Percentiles rank a stretch among this genome's conserved stretches.
These are phyloP conservation scores for Takifugu flavidus DNA, from an alignment of 2,113 vertebrate species.

Conservation along the genomic window DNA sequence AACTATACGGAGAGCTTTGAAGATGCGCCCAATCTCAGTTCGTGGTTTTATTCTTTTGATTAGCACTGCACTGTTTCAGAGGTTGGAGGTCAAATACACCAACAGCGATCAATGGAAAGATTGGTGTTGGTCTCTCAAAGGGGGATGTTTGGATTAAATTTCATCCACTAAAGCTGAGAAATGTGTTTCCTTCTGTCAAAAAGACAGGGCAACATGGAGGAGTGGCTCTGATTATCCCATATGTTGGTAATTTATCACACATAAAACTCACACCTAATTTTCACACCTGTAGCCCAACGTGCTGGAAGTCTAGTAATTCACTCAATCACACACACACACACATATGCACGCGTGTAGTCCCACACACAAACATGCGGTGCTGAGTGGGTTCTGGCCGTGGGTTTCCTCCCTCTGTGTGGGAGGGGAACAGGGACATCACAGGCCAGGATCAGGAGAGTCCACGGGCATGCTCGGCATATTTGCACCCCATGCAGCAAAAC, in stretches of 20 bases:
- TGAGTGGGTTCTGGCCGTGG: slow-evolving; percentile 15
- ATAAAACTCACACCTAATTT: slow-evolving; percentile 83
- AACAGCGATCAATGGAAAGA: neutral
- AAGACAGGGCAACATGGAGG: slow-evolving; percentile 39
- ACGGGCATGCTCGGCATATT: slow-evolving; percentile 57
- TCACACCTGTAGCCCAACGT: slow-evolving; percentile 76
- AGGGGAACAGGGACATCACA: slow-evolving; percentile 33
- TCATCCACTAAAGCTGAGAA: slow-evolving; percentile 57
- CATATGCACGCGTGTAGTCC: slow-evolving; percentile 29
- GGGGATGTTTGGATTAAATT: slow-evolving; percentile 21
- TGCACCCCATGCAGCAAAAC: slow-evolving; percentile 49
- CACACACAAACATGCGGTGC: neutral
- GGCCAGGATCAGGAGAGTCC: slow-evolving; percentile 41
- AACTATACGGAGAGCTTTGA: too few relatives aligned
- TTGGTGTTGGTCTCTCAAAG: slow-evolving; percentile 1
- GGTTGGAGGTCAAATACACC: neutral
- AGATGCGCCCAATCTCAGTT: too few relatives aligned
- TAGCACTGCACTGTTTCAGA: neutral
- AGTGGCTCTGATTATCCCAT: slow-evolving; percentile 72
- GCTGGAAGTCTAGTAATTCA: slow-evolving; percentile 59
- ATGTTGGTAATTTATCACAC: slow-evolving; percentile 80
- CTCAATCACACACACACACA: slow-evolving; percentile 30
- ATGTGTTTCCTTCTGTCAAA: slow-evolving; percentile 49
- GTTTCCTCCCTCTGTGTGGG: slow-evolving; percentile 11
- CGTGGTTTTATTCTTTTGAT: too few relatives aligned